These are phyloP conservation scores for Myocastor coypus DNA, from an alignment of 2,113 vertebrate genomes.

Conservation along the genomic window DNA sequence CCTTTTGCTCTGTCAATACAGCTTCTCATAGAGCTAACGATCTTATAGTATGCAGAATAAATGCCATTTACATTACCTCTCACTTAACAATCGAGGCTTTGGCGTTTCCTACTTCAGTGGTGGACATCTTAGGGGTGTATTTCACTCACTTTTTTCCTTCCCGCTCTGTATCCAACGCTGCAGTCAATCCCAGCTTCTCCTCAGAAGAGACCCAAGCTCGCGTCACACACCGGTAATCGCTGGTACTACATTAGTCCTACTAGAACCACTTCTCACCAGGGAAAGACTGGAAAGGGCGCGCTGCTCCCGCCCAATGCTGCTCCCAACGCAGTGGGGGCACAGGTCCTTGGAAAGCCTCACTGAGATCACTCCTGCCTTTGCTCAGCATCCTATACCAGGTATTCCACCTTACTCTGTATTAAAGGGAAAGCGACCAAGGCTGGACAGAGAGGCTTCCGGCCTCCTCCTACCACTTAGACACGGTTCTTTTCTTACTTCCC, in stretches of 20 bases:
- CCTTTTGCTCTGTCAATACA: not conserved
- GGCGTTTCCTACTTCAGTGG: not conserved
- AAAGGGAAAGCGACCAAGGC: not conserved
- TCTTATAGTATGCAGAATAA: not conserved
- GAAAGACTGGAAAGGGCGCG: not conserved
- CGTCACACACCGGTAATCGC: not conserved
- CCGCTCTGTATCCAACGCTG: not conserved
- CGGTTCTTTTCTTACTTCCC: not conserved
- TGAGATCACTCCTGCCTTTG: not conserved
- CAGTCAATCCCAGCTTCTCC: not conserved
- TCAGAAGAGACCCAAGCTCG: slow-evolving; percentile 23
- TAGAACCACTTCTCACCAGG: not conserved
- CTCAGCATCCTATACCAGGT: not conserved
- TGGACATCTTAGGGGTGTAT: not conserved
- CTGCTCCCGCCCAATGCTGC: not conserved
- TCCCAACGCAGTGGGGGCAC: not conserved
- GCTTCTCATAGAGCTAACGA: not conserved
- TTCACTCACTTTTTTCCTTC: not conserved
- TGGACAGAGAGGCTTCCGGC: not conserved
- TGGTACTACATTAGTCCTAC: not conserved
- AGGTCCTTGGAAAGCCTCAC: not conserved
- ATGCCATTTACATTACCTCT: not conserved
- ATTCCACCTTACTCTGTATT: not conserved
- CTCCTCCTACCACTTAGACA: not conserved
- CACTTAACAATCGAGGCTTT: not conserved